phyloP scores from a whole-genome alignment of 2,888 invertebrate genomes.

The Shargacucullia verbasci region DNA sequence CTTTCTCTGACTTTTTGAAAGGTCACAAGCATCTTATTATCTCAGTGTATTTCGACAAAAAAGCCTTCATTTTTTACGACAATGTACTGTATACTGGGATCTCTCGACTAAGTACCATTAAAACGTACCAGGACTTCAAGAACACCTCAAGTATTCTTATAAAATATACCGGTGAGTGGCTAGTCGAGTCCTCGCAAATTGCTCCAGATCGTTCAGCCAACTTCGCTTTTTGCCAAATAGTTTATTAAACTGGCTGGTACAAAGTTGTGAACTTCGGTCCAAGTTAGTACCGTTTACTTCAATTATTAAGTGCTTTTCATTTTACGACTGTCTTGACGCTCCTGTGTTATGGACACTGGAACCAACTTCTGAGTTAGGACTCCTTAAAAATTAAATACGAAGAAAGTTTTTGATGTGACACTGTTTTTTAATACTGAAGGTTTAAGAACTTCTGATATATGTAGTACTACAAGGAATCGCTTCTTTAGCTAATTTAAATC shows the following conservation, averaged over 20 bases:
- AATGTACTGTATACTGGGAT: constrained; percentile 13
- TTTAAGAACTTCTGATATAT: no score
- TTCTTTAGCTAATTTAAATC: no score
- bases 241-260: constrained; percentile 31
- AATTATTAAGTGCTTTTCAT: constrained; percentile 52
- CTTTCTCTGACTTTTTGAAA: no score
- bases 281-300: constrained; percentile 32
- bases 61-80: no score
- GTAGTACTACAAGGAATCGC: no score
- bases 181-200: constrained; percentile 24
- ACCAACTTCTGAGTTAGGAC: constrained; percentile 17
- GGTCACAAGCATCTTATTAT: no score
- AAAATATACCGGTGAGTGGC: constrained; percentile 28
- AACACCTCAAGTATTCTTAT: constrained; percentile 37
- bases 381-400: constrained; percentile 14
- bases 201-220: constrained; percentile 15
- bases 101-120: constrained; percentile 30
- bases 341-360: constrained; percentile 7
- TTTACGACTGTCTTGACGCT: constrained; percentile 24
- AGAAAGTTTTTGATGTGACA: not conserved
- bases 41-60: not conserved
- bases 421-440: not conserved
- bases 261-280: constrained; percentile 21
- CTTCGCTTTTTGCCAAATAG: constrained; percentile 51
- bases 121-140: constrained; percentile 18